Percentiles rank a stretch among this genome's conserved stretches.
Evolutionary conservation across 2,888 invertebrate genomes (phyloP).

Genomic region (Trissolcus brochymenae): DNA sequence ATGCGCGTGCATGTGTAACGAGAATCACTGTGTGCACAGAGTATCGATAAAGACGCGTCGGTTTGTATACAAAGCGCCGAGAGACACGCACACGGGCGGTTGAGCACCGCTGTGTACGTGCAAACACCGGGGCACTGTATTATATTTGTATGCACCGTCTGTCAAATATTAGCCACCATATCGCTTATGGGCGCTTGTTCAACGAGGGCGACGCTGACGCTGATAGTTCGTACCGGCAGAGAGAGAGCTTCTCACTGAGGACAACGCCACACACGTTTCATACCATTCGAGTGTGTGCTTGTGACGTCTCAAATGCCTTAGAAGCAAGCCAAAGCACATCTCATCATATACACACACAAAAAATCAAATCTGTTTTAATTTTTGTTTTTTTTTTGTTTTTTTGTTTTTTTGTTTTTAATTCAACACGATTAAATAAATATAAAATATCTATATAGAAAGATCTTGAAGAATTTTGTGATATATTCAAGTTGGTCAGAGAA

Average conservation of each 20-base stretch:
- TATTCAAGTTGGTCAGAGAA: too few relatives aligned
- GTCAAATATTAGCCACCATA: slow-evolving; percentile 75
- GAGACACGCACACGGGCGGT: slow-evolving; percentile 38
- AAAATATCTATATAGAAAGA: too few relatives aligned
- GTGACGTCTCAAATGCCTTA: slow-evolving; percentile 9
- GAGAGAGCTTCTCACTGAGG: slow-evolving; percentile 46
- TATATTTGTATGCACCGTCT: slow-evolving; percentile 73
- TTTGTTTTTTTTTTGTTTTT: too few relatives aligned
- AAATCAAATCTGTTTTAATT: too few relatives aligned
- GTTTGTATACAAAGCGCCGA: slow-evolving; percentile 32
- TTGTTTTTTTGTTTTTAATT: too few relatives aligned
- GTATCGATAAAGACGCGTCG: slow-evolving; percentile 54
- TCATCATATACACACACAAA: too few relatives aligned
- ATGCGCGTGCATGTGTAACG: slow-evolving; percentile 47
- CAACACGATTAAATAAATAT: too few relatives aligned
- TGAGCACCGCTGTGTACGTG: slow-evolving; percentile 68
- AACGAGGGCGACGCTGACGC: slow-evolving; percentile 66
- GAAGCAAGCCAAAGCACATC: too few relatives aligned
- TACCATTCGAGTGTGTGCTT: slow-evolving; percentile 21
- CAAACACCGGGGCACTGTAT: slow-evolving; percentile 69
- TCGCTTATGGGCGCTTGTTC: slow-evolving; percentile 74
- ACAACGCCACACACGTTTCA: slow-evolving; percentile 32
- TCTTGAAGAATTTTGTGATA: too few relatives aligned
- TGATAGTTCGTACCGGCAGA: slow-evolving; percentile 47
- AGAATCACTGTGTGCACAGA: slow-evolving; percentile 32